Evolutionary conservation across 2,113 vertebrate species (phyloP).

Genomic region (Nematolebias whitei): DNA sequence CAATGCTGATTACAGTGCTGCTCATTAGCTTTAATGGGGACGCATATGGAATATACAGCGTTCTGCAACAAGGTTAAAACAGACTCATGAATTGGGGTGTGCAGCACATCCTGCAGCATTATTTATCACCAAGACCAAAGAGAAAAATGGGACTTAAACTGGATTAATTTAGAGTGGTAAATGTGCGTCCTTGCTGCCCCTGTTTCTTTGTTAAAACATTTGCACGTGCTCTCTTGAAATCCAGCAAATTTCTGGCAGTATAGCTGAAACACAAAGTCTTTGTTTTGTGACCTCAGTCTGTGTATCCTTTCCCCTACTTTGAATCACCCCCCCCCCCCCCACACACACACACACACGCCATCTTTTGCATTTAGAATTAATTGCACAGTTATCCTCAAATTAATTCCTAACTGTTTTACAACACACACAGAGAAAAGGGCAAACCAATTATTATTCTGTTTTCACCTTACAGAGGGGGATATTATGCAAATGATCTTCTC

Average conservation of each 20-base stretch:
- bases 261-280: slow-evolving; percentile 63
- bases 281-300: slow-evolving; percentile 73
- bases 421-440: slow-evolving; percentile 86
- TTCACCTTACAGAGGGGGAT: slow-evolving; percentile 86
- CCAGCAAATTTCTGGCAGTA: slow-evolving; percentile 48
- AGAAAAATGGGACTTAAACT: slow-evolving; percentile 31
- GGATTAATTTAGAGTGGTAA: slow-evolving; percentile 44
- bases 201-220: slow-evolving; percentile 42
- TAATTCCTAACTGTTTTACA: slow-evolving; percentile 89
- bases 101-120: slow-evolving; percentile 42
- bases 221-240: slow-evolving; percentile 39
- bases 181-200: slow-evolving; percentile 37
- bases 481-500: slow-evolving; percentile 86
- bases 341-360: no score
- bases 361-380: slow-evolving; percentile 86
- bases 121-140: slow-evolving; percentile 64
- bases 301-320: slow-evolving; percentile 67
- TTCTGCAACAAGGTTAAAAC: slow-evolving; percentile 67
- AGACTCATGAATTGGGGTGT: slow-evolving; percentile 56
- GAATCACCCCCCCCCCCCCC: slow-evolving; percentile 69
- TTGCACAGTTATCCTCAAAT: slow-evolving; percentile 87
- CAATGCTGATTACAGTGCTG: slow-evolving; percentile 57
- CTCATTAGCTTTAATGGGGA: slow-evolving; percentile 74
- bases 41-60: slow-evolving; percentile 64
- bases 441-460: slow-evolving; percentile 87